phyloP scores from a whole-genome alignment of 2,888 invertebrate species.

The Dicroscelio sp. region DNA sequence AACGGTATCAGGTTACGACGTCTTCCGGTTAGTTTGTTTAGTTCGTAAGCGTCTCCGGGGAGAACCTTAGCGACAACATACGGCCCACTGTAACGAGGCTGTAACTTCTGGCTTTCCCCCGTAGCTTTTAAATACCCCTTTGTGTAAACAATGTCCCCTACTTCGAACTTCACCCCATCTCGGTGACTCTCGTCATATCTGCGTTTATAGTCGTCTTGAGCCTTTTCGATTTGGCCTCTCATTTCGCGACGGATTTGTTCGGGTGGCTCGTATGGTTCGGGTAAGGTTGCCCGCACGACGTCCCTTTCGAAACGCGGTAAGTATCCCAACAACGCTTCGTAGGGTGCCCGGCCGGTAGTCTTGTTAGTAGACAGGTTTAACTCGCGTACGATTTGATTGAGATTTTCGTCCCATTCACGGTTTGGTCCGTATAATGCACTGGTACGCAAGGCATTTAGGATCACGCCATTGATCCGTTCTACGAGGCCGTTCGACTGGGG shows the following conservation, averaged over 20 bases:
- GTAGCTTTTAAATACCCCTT: conserved; percentile 29
- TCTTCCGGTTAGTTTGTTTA: neutral
- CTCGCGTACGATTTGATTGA: neutral
- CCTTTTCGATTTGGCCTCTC: conserved; percentile 24
- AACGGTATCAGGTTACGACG: neutral
- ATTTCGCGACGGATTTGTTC: neutral
- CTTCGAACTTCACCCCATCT: neutral
- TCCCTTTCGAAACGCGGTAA: conserved; percentile 10
- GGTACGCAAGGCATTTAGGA: conserved; percentile 50
- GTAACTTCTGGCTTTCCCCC: conserved; percentile 79
- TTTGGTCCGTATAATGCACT: neutral
- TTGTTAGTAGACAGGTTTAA: conserved; percentile 23
- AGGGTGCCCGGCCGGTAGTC: neutral
- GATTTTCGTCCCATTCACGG: neutral
- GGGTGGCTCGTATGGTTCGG: neutral
- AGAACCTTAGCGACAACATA: neutral
- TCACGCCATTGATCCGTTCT: conserved; percentile 62
- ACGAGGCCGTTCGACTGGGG: conserved; percentile 75
- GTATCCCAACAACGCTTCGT: conserved; percentile 26
- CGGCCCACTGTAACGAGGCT: conserved; percentile 60
- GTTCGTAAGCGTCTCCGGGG: neutral
- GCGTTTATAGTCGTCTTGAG: conserved; percentile 41
- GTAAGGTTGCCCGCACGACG: neutral
- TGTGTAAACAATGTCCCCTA: conserved; percentile 3
- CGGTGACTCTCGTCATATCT: neutral